Conservation (phyloP, 1,140 invertebrate species). For the honey bee (Apis mellifera) region DNA sequence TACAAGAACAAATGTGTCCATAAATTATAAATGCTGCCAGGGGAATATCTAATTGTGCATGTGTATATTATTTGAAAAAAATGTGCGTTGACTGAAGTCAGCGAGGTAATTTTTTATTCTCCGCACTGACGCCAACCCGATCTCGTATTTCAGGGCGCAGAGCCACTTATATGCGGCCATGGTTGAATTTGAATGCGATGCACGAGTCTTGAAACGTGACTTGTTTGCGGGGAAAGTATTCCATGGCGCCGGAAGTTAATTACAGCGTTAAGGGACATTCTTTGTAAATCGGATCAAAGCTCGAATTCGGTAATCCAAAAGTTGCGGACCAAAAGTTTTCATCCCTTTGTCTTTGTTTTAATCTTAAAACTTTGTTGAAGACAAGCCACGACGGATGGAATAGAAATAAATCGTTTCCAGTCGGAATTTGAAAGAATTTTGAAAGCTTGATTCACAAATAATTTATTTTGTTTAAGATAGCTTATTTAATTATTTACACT, state of each 20-base stretch:
- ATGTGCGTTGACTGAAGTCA: not conserved
- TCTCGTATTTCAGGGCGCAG: not conserved
- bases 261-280: constrained; percentile 13
- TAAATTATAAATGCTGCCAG: no score
- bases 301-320: constrained; percentile 1
- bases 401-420: no score
- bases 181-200: constrained; percentile 13
- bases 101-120: not conserved
- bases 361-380: not conserved
- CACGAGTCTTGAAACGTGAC: constrained; percentile 10
- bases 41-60: no score
- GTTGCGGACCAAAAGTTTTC: not conserved
- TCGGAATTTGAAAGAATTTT: not conserved
- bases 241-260: constrained; percentile 4
- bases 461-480: no score
- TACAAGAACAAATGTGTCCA: no score
- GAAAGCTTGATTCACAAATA: no score
- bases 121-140: not conserved
- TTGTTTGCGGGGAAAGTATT: constrained; percentile 12
- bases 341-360: not conserved
- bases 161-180: not conserved
- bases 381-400: no score
- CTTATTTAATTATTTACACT: no score
- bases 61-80: not conserved
- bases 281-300: constrained; percentile 29